These are phyloP conservation scores for Drosophila pegasa DNA, from an alignment of 2,888 invertebrate genomes.

Conservation along the genomic window DNA sequence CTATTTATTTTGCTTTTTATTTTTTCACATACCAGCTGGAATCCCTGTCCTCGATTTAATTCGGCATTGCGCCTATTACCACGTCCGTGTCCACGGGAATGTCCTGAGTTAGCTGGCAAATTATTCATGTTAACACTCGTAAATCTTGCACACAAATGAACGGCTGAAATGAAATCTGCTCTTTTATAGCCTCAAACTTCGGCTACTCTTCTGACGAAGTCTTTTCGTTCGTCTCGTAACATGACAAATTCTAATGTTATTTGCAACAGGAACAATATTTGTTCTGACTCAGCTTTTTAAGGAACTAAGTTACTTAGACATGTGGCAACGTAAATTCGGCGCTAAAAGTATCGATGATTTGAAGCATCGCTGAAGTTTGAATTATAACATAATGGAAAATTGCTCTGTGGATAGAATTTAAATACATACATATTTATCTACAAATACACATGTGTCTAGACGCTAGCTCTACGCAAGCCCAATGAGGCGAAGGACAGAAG, in stretches of 20 bases:
- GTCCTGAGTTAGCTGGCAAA: conserved; percentile 30
- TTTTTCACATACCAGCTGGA: conserved; percentile 40
- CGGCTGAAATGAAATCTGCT: no score
- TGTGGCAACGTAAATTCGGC: neutral
- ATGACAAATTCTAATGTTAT: neutral
- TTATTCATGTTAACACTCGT: conserved; percentile 40
- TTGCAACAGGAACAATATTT: neutral
- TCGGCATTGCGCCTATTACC: conserved; percentile 29
- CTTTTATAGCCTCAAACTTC: no score
- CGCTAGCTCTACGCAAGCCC: no score
- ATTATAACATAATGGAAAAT: no score
- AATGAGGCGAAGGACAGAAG: no score
- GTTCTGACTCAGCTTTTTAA: neutral
- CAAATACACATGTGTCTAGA: no score
- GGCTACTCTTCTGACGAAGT: neutral
- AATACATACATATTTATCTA: no score
- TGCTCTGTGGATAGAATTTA: no score
- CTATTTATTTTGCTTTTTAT: neutral
- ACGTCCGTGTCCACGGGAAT: conserved; percentile 60
- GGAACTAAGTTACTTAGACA: neutral
- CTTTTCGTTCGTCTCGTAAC: neutral
- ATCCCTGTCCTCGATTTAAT: neutral
- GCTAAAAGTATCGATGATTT: neutral
- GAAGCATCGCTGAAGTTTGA: neutral
- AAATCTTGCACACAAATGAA: neutral